Evolutionary conservation across 2,113 vertebrate genomes (phyloP).

Genomic region (Cyanoliseus patagonus): DNA sequence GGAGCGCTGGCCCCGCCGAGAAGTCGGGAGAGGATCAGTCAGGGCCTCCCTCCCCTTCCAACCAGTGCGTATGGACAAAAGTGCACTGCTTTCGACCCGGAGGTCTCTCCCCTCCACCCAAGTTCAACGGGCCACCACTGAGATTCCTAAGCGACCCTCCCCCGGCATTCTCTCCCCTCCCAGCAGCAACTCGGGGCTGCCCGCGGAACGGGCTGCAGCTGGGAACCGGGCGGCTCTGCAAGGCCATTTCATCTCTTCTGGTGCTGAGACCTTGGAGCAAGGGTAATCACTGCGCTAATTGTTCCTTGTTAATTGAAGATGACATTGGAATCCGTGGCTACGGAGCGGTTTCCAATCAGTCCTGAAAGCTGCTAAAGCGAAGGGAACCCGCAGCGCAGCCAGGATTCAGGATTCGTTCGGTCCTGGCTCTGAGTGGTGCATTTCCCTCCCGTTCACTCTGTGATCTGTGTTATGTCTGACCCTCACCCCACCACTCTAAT

Average conservation of each 20-base stretch:
- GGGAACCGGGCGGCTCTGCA: not conserved
- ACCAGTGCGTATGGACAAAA: not conserved
- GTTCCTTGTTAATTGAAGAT: slow-evolving; percentile 92
- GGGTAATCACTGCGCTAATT: slow-evolving; percentile 81
- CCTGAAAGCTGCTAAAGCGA: slow-evolving; percentile 44
- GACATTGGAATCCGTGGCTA: slow-evolving; percentile 90
- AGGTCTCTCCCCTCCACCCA: not conserved
- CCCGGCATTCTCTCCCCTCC: not conserved
- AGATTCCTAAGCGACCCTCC: not conserved
- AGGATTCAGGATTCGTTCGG: not conserved
- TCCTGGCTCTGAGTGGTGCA: not conserved
- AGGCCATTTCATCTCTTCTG: slow-evolving; percentile 56
- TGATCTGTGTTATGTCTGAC: not conserved
- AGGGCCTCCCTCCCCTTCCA: not conserved
- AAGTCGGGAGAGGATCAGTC: not conserved
- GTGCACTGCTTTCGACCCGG: not conserved
- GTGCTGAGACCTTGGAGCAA: slow-evolving; percentile 54
- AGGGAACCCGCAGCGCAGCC: slow-evolving; percentile 24
- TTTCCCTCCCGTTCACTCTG: not conserved
- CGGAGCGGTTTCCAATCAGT: slow-evolving; percentile 64
- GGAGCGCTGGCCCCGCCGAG: not conserved
- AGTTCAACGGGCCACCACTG: not conserved
- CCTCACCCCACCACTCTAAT: not conserved
- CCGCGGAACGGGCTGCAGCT: not conserved
- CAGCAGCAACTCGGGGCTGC: not conserved